Percentiles rank a stretch among this genome's conserved stretches.
Evolutionary conservation across 1,140 invertebrate genomes (phyloP).

Genomic region (Heliconius melpomene): DNA sequence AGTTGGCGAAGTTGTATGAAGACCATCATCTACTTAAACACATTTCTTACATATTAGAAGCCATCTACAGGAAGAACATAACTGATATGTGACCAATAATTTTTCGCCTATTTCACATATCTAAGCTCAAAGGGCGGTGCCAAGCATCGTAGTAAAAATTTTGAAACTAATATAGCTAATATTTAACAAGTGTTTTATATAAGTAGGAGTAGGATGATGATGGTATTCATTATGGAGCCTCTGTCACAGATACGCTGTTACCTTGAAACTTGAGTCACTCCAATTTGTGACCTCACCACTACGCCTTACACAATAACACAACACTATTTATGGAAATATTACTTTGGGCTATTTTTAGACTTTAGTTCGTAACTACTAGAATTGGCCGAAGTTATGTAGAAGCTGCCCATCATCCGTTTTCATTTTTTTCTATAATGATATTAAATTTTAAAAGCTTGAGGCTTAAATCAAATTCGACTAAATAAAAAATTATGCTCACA

Average conservation of each 20-base stretch:
- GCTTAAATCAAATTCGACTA: not conserved
- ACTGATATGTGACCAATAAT: too few relatives aligned
- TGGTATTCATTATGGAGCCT: not conserved
- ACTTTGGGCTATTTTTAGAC: not conserved
- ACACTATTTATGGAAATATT: conserved; percentile 8
- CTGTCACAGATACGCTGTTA: not conserved
- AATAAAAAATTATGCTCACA: not conserved
- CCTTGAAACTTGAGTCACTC: conserved; percentile 9
- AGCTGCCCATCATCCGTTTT: not conserved
- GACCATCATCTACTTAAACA: too few relatives aligned
- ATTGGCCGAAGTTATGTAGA: not conserved
- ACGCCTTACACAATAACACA: not conserved
- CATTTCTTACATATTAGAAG: too few relatives aligned
- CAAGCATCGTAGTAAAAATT: too few relatives aligned
- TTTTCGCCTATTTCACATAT: too few relatives aligned
- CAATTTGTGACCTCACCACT: conserved; percentile 14
- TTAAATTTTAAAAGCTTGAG: not conserved
- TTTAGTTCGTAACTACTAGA: not conserved
- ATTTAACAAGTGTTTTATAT: not conserved
- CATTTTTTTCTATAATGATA: too few relatives aligned
- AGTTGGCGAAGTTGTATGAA: too few relatives aligned
- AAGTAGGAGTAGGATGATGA: not conserved
- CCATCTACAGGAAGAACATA: too few relatives aligned
- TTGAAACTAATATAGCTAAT: not conserved
- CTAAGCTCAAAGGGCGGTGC: too few relatives aligned